phyloP scores from a whole-genome alignment of 2,797 vertebrate species.

The Cynopterus sphinx region DNA sequence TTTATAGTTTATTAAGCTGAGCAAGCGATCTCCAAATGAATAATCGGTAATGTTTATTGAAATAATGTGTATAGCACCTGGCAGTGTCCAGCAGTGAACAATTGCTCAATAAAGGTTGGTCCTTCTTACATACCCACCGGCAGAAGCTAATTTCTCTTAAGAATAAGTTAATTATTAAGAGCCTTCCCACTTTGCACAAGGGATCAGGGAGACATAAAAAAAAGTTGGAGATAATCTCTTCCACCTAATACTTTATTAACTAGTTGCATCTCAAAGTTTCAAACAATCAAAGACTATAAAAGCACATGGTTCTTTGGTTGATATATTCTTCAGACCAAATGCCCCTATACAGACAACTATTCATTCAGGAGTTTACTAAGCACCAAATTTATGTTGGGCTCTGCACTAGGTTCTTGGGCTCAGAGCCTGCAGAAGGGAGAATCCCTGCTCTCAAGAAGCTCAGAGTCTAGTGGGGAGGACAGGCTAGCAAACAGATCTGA shows the following conservation, averaged over 20 bases:
- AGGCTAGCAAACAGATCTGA: background rate
- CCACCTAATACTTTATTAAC: background rate
- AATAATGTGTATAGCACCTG: background rate
- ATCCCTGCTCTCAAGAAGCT: background rate
- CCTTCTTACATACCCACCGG: background rate
- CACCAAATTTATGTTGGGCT: background rate
- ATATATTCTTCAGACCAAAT: background rate
- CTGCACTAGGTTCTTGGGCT: background rate
- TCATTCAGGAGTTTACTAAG: background rate
- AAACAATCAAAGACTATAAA: background rate
- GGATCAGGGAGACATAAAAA: background rate
- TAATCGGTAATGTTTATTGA: background rate
- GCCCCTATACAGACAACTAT: background rate
- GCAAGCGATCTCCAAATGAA: background rate
- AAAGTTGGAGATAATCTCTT: background rate
- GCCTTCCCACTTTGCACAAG: background rate
- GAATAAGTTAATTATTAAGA: background rate
- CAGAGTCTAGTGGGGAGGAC: background rate
- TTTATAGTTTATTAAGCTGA: background rate
- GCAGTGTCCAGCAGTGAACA: background rate
- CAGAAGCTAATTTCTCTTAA: background rate
- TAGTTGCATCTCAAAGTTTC: background rate
- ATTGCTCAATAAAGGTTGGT: background rate
- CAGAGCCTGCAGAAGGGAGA: background rate
- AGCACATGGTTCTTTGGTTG: background rate